A percentile compares a stretch with the other conserved stretches of the same genome.
Conservation (phyloP, 2,113 vertebrate species). For the Acinonyx jubatus region DNA sequence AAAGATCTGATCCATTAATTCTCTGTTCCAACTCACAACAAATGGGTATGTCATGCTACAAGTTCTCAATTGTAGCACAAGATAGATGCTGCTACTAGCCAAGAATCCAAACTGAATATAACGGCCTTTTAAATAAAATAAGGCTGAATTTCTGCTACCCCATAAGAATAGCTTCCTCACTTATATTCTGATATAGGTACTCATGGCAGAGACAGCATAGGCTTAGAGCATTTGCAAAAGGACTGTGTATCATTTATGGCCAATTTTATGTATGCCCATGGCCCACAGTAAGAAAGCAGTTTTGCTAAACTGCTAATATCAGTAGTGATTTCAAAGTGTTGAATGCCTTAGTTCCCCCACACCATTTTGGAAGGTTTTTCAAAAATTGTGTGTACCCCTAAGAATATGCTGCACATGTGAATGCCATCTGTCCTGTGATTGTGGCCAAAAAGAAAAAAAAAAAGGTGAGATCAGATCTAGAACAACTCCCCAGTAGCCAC, state of each 20-base stretch:
- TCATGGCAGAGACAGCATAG: background rate
- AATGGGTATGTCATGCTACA: background rate
- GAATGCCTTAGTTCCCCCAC: background rate
- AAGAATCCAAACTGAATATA: background rate
- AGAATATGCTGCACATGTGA: background rate
- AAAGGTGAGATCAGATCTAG: background rate
- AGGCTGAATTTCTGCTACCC: background rate
- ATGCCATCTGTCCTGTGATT: conserved; percentile 3
- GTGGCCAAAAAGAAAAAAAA: background rate
- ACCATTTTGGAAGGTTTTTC: background rate
- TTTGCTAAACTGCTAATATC: conserved; percentile 9
- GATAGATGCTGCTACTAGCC: background rate
- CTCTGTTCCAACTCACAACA: background rate
- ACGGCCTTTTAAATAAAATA: background rate
- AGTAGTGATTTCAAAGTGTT: conserved; percentile 46
- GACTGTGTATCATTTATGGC: background rate
- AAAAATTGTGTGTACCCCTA: background rate
- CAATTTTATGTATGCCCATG: background rate
- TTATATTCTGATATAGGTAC: background rate
- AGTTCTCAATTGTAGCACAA: background rate
- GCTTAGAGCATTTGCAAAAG: background rate
- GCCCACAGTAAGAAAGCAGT: background rate
- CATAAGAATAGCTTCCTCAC: background rate
- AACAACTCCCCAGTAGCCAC: background rate
- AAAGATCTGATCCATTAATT: background rate